These are phyloP conservation scores for Drosophila austrosaltans DNA, from an alignment of 2,888 invertebrate genomes.

Conservation along the genomic window DNA sequence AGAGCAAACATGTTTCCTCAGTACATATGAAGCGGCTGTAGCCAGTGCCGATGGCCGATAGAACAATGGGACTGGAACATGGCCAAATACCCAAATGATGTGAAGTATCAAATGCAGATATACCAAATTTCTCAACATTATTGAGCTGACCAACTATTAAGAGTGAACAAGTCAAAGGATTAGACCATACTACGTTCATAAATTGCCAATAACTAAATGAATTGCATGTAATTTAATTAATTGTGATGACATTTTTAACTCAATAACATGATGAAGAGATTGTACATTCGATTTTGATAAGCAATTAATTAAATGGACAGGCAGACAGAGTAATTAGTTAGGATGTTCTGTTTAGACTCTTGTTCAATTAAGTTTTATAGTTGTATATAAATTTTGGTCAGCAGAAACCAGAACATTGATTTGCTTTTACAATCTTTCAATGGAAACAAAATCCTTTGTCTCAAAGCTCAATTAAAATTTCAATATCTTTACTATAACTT, in stretches of 20 bases:
- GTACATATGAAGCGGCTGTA: conserved; percentile 53
- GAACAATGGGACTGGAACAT: conserved; percentile 9
- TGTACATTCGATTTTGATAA: background rate
- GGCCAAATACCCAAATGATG: background rate
- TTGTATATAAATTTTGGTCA: no score
- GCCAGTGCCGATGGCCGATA: conserved; percentile 28
- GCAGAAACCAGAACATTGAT: no score
- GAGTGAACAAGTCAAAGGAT: conserved; percentile 1
- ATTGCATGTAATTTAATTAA: conserved; percentile 22
- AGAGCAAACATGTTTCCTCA: conserved; percentile 56
- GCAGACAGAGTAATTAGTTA: background rate
- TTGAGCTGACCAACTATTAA: conserved; percentile 8
- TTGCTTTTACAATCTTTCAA: no score
- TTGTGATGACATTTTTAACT: conserved; percentile 6
- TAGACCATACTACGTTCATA: background rate
- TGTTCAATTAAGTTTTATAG: no score
- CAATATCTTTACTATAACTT: no score
- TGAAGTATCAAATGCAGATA: conserved; percentile 4
- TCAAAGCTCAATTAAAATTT: no score
- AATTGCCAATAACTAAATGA: background rate
- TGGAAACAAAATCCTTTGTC: no score
- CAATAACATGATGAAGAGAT: background rate
- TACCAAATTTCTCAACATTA: background rate
- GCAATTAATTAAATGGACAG: background rate
- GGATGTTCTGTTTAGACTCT: background rate